These are phyloP conservation scores for Cosmia pyralina DNA, from an alignment of 2,888 invertebrate species.

Conservation along the genomic window DNA sequence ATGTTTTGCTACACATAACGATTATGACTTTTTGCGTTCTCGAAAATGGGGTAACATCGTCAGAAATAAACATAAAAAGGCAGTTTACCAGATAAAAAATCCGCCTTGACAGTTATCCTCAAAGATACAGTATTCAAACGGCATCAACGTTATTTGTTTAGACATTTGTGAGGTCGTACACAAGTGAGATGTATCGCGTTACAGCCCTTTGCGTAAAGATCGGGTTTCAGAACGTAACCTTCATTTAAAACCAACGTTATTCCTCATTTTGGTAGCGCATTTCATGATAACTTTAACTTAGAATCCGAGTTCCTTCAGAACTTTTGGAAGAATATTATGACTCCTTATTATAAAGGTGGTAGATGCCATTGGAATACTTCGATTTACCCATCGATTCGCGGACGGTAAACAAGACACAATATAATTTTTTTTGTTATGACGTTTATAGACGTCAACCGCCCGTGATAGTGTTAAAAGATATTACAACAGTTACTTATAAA, in stretches of 20 bases:
- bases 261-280: slow-evolving; percentile 1
- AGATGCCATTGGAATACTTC: neutral
- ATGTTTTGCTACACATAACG: neutral
- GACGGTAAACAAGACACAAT: no score
- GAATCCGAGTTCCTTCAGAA: neutral
- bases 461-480: no score
- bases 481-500: no score
- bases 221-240: slow-evolving; percentile 18
- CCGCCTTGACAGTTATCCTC: slow-evolving; percentile 11
- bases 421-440: no score
- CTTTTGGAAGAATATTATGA: neutral
- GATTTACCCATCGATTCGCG: neutral
- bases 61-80: slow-evolving; percentile 1
- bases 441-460: no score
- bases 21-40: neutral
- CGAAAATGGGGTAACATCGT: neutral
- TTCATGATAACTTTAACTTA: neutral
- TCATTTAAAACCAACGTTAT: slow-evolving; percentile 4
- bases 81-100: neutral
- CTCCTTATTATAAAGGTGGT: neutral
- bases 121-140: slow-evolving; percentile 3
- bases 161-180: slow-evolving; percentile 35
- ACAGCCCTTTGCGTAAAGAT: slow-evolving; percentile 25
- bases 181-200: slow-evolving; percentile 37
- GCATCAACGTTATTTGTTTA: slow-evolving; percentile 41